These are phyloP conservation scores for Centruroides vittatus DNA, from an alignment of 1,140 invertebrate genomes.

Conservation along the genomic window DNA sequence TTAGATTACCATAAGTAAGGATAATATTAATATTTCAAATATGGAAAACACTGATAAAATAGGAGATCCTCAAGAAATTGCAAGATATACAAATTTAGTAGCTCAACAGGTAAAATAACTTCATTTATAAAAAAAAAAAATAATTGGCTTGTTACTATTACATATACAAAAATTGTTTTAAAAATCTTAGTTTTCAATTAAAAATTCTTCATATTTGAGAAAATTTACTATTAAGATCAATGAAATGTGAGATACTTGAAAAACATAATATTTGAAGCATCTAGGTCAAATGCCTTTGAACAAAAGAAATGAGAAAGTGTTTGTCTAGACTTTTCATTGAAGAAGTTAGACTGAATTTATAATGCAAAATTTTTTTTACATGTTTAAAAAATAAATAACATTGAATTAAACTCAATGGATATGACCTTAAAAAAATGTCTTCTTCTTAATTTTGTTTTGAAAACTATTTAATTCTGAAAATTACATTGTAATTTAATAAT, in stretches of 20 bases:
- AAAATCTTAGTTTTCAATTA: too few relatives aligned
- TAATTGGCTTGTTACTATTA: too few relatives aligned
- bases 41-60: not conserved
- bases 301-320: not conserved
- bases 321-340: not conserved
- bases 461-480: too few relatives aligned
- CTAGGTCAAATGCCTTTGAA: too few relatives aligned
- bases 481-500: too few relatives aligned
- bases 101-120: constrained; percentile 7
- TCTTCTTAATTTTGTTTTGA: too few relatives aligned
- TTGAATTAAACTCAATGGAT: not conserved
- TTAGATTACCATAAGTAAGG: not conserved
- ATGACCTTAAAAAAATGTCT: not conserved
- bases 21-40: constrained; percentile 2
- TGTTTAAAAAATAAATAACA: not conserved
- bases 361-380: not conserved
- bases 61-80: constrained; percentile 1
- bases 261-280: too few relatives aligned
- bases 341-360: not conserved
- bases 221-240: too few relatives aligned
- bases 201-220: too few relatives aligned
- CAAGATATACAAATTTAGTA: constrained; percentile 1
- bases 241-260: too few relatives aligned
- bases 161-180: too few relatives aligned
- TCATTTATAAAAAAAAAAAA: too few relatives aligned